Percentiles rank a stretch among this genome's conserved stretches.
phyloP scores from a whole-genome alignment of 2,113 vertebrate genomes.

The Silurus glanis region DNA sequence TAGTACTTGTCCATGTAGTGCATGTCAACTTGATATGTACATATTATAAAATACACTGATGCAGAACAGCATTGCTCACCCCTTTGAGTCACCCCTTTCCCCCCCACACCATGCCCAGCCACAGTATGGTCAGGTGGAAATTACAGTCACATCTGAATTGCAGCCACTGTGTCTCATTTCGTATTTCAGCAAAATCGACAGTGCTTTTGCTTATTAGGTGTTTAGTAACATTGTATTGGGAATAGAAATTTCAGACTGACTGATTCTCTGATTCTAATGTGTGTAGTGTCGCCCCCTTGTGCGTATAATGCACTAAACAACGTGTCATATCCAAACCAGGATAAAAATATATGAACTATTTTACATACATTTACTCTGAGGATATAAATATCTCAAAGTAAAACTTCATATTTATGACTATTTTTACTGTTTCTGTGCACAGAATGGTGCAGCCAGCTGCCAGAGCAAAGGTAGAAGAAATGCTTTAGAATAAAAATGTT shows the following conservation, averaged over 20 bases:
- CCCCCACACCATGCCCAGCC: background rate
- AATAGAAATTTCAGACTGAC: background rate
- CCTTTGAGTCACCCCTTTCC: background rate
- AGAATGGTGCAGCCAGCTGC: background rate
- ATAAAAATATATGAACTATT: background rate
- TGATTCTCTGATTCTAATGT: background rate
- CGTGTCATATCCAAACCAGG: background rate
- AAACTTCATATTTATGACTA: background rate
- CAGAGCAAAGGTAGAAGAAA: background rate
- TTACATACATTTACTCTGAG: background rate
- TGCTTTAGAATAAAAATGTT: background rate
- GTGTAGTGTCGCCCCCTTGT: slow-evolving; percentile 18
- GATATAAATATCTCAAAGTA: background rate
- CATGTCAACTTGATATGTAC: background rate
- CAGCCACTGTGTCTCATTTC: background rate
- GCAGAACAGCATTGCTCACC: background rate
- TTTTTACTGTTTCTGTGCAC: background rate
- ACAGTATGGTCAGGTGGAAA: background rate
- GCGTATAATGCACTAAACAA: background rate
- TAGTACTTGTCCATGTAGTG: too few species aligned
- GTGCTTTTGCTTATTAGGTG: background rate
- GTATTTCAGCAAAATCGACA: background rate
- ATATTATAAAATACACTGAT: background rate
- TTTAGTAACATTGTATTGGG: background rate
- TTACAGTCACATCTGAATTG: background rate